phyloP scores from a whole-genome alignment of 1,140 invertebrate genomes.

The Coelopa frigida region DNA sequence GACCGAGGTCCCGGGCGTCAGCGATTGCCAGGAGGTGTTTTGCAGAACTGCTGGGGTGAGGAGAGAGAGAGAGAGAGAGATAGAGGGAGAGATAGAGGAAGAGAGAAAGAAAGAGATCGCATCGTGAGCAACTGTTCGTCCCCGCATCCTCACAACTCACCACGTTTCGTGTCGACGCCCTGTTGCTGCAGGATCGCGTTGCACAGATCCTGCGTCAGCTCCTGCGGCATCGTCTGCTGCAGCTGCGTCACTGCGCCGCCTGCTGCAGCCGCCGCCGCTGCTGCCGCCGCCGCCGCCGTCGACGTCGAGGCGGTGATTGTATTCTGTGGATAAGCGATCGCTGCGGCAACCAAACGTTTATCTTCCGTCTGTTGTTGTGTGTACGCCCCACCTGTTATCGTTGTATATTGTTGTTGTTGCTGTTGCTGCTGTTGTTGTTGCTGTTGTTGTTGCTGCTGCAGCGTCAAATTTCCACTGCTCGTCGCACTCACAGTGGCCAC shows the following conservation, averaged over 20 bases:
- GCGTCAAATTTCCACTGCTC: too few relatives aligned
- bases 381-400: slow-evolving; percentile 24
- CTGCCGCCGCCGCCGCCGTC: slow-evolving; percentile 16
- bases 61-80: not conserved
- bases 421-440: slow-evolving; percentile 29
- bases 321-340: slow-evolving; percentile 21
- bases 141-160: too few relatives aligned
- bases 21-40: slow-evolving; percentile 61
- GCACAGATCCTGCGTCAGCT: slow-evolving; percentile 42
- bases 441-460: slow-evolving; percentile 16
- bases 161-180: slow-evolving; percentile 23
- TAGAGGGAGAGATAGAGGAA: not conserved
- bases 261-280: slow-evolving; percentile 18
- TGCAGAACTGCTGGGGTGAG: slow-evolving; percentile 29
- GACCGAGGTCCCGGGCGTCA: slow-evolving; percentile 67
- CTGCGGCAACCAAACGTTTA: slow-evolving; percentile 18
- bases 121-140: too few relatives aligned
- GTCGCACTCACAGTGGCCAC: not conserved
- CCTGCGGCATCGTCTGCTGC: slow-evolving; percentile 32
- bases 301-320: slow-evolving; percentile 18
- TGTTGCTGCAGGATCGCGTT: slow-evolving; percentile 44
- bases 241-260: slow-evolving; percentile 23
- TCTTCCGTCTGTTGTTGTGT: slow-evolving; percentile 16
- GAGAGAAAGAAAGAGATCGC: not conserved
- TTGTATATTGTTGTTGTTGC: slow-evolving; percentile 31